Evolutionary conservation across 2,888 invertebrate species (phyloP), one percentile per base, ranked within the genome.

Genomic region (Lordiphosa fenestrarum): DNA sequence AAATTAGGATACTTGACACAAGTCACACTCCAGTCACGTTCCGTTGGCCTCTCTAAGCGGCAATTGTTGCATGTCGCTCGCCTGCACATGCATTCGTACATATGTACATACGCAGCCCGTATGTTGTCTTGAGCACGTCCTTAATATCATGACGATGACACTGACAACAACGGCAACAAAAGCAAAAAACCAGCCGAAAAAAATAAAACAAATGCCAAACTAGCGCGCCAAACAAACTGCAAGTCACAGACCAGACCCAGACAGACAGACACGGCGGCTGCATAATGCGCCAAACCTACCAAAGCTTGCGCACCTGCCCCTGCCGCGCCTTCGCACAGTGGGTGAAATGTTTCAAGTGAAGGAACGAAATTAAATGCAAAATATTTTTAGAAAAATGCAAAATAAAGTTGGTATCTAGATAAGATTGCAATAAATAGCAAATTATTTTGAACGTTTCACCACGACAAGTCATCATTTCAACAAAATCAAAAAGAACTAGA

Each of bases 11-110:
- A 69, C 80, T 81, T 77, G 51, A 72, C 69, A 53, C 50, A 65
- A 67, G 66, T 72, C 76, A 71, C 80, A 82, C 81, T 81, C 62
- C 71, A 81, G 80, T 82, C 81, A 82, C 82, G 83, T 82, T 77
- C 70, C 46, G 56, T 39, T 51, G 38, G 35, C 39, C 53, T 41
- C 41, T 37, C 38, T 49, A 49, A 7, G 36, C 50, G 39, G 58
- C 63, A 66, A 66, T 66, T 66, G 65, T 63, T 66, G 65, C 65
- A 66, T 66, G 65, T 49, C 61, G 53, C 46, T 40, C 53, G 53
- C 53, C 74, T 67, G 66, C 77, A 77, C 71, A 23, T 6, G 6
- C 30, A 30, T 25, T 25, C 7, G 7, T 25, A 25, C 25, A 7
- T 25, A 25, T 6, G 7, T 25, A 19, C 19, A 19, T 19, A 19